Evolutionary conservation across 2,797 vertebrate species (phyloP).

Genomic region (Phaenicophaeus curvirostris): DNA sequence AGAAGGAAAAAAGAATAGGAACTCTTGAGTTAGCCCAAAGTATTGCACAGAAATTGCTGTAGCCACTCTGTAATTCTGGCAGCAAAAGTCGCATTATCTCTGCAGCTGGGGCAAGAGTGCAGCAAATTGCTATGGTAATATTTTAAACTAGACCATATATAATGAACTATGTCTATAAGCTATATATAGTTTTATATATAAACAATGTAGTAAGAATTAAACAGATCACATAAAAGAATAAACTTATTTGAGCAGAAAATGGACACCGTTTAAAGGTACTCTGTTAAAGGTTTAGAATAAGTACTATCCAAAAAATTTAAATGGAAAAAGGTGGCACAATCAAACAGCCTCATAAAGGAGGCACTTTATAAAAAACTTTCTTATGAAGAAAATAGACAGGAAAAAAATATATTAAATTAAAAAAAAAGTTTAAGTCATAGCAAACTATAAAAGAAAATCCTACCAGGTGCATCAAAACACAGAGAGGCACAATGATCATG

Average conservation of each 20-base stretch:
- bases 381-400: background rate
- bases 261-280: background rate
- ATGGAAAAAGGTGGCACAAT: background rate
- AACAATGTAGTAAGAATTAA: background rate
- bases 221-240: background rate
- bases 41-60: background rate
- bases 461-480: background rate
- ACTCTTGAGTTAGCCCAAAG: background rate
- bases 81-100: background rate
- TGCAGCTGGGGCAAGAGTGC: background rate
- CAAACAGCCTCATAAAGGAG: background rate
- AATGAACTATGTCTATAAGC: background rate
- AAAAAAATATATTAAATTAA: background rate
- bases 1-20: background rate
- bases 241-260: background rate
- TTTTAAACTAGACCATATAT: background rate
- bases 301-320: background rate
- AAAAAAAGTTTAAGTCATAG: background rate
- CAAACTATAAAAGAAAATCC: background rate
- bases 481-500: background rate
- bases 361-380: background rate
- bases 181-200: background rate
- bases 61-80: background rate
- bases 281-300: background rate
- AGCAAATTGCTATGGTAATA: background rate